A percentile compares a stretch with the other conserved stretches of the same genome.
Evolutionary conservation across 2,888 invertebrate genomes (phyloP).

Genomic region (Tetragonisca angustula): DNA sequence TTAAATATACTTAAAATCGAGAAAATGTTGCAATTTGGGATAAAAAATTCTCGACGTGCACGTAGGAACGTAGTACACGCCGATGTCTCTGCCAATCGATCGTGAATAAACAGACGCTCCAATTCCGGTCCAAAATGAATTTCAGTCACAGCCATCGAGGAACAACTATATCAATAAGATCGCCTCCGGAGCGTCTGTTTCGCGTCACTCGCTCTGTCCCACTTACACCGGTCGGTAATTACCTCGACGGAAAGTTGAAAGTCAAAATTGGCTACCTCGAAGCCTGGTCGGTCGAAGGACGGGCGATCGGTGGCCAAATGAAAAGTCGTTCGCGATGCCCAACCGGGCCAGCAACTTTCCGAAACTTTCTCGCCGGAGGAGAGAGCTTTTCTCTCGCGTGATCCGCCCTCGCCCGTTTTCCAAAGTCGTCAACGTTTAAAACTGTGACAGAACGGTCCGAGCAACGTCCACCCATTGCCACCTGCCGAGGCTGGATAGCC

Average conservation of each 20-base stretch:
- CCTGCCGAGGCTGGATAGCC: conserved; percentile 4
- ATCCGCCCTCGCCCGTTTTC: conserved; percentile 23
- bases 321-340: conserved; percentile 56
- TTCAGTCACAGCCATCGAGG: conserved; percentile 39
- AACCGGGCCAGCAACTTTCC: conserved; percentile 42
- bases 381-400: conserved; percentile 28
- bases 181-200: background rate
- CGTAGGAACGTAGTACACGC: background rate
- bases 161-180: conserved; percentile 42
- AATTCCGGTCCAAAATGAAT: conserved; percentile 26
- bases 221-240: conserved; percentile 47
- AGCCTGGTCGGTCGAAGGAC: conserved; percentile 31
- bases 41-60: no score
- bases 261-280: conserved; percentile 38
- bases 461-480: conserved; percentile 23
- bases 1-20: no score
- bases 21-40: no score
- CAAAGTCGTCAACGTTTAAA: conserved; percentile 44
- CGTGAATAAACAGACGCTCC: background rate
- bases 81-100: background rate
- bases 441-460: background rate
- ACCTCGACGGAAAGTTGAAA: conserved; percentile 28
- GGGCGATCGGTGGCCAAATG: conserved; percentile 48
- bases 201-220: conserved; percentile 3
- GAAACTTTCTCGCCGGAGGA: conserved; percentile 33